phyloP scores from a whole-genome alignment of 2,113 vertebrate genomes.

The Nanorana parkeri region DNA sequence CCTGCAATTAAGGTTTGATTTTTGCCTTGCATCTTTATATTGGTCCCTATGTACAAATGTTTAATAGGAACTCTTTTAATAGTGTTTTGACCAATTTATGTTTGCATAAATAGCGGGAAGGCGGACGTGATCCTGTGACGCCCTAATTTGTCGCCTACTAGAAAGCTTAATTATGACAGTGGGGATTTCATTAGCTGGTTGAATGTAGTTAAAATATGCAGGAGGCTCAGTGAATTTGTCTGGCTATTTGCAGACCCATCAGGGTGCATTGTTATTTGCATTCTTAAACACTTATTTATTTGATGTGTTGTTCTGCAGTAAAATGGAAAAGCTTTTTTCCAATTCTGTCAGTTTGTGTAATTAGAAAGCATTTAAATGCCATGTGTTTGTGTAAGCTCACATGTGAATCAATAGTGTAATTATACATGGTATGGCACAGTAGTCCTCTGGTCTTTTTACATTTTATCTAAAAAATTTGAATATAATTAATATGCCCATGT shows the following conservation, averaged over 20 bases:
- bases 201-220: conserved; percentile 35
- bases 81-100: conserved; percentile 14
- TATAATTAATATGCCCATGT: no score
- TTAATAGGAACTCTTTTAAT: not conserved
- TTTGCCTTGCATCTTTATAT: no score
- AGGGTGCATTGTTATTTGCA: conserved; percentile 10
- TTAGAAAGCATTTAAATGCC: not conserved
- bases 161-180: conserved; percentile 41
- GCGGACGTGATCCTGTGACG: conserved; percentile 19
- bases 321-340: not conserved
- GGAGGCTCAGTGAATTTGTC: conserved; percentile 10
- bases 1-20: no score
- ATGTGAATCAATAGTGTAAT: not conserved
- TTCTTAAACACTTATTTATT: conserved; percentile 40
- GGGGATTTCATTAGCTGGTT: conserved; percentile 31
- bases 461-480: no score
- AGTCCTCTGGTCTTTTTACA: no score
- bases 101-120: not conserved
- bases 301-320: not conserved
- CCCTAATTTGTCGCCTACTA: conserved; percentile 31
- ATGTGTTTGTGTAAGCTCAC: not conserved
- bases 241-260: conserved; percentile 27
- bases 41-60: no score
- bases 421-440: no score
- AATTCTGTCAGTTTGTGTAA: not conserved